phyloP scores from a whole-genome alignment of 2,797 vertebrate genomes.

The Melopsittacus undulatus region DNA sequence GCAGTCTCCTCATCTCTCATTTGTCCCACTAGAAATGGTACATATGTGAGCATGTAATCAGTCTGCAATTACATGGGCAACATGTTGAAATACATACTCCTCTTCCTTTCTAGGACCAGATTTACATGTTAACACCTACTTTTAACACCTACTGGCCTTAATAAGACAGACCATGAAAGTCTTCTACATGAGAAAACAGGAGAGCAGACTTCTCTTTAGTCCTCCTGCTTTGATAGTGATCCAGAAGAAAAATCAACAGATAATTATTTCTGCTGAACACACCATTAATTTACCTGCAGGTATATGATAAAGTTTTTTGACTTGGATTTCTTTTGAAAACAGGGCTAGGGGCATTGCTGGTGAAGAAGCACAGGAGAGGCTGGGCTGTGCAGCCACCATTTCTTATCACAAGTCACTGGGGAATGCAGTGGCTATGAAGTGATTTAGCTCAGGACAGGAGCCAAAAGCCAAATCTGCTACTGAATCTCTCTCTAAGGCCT shows the following conservation, averaged over 20 bases:
- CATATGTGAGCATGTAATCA: background rate
- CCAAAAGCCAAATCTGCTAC: background rate
- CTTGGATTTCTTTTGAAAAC: background rate
- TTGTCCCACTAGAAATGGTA: constrained; percentile 11
- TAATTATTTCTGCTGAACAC: background rate
- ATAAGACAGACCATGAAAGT: background rate
- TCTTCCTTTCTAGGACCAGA: background rate
- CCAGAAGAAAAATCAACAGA: background rate
- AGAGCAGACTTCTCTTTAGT: background rate
- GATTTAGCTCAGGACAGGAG: constrained; percentile 17
- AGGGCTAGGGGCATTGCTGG: background rate
- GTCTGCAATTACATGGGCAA: constrained; percentile 1
- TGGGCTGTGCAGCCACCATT: background rate
- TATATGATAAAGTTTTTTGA: background rate
- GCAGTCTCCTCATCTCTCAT: background rate
- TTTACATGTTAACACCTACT: constrained; percentile 14
- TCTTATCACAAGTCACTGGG: background rate
- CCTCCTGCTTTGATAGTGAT: background rate
- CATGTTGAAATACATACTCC: background rate
- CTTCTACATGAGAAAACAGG: background rate
- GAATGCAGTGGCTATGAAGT: background rate
- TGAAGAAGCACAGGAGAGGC: background rate
- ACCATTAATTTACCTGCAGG: background rate
- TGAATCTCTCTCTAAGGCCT: background rate
- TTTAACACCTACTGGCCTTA: constrained; percentile 17